phyloP scores from a whole-genome alignment of 2,888 invertebrate genomes.

The Phengaris alcon region DNA sequence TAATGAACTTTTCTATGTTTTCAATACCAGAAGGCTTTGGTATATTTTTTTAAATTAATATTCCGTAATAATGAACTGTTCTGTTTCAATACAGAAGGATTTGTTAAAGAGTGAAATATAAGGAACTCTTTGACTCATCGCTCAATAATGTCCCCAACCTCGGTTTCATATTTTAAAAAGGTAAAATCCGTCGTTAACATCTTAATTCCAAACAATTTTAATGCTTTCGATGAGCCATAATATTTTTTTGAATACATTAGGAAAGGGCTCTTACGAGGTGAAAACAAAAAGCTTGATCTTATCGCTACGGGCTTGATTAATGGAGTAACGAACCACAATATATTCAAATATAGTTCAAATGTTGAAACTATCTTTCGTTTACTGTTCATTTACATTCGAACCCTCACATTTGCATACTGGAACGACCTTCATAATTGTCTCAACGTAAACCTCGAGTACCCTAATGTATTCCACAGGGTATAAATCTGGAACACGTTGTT shows the following conservation, averaged over 20 bases:
- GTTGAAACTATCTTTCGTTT: constrained; percentile 61
- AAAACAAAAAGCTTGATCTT: constrained; percentile 64
- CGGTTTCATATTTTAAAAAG: neutral
- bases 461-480: constrained; percentile 71
- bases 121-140: neutral
- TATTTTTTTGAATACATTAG: constrained; percentile 33
- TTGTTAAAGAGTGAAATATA: no score
- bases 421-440: constrained; percentile 72
- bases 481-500: constrained; percentile 58
- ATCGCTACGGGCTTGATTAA: constrained; percentile 63
- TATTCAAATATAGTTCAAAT: constrained; percentile 58
- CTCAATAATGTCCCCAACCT: neutral
- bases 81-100: no score
- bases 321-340: constrained; percentile 52
- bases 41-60: no score
- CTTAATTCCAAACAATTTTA: neutral
- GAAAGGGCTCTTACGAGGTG: constrained; percentile 39
- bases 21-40: no score
- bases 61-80: no score
- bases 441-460: constrained; percentile 67
- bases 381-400: constrained; percentile 73
- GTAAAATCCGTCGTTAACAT: neutral
- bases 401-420: constrained; percentile 69
- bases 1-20: no score
- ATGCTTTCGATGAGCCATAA: neutral